Conservation (phyloP, 2,113 vertebrate genomes). For the Zosterops lateralis region DNA sequence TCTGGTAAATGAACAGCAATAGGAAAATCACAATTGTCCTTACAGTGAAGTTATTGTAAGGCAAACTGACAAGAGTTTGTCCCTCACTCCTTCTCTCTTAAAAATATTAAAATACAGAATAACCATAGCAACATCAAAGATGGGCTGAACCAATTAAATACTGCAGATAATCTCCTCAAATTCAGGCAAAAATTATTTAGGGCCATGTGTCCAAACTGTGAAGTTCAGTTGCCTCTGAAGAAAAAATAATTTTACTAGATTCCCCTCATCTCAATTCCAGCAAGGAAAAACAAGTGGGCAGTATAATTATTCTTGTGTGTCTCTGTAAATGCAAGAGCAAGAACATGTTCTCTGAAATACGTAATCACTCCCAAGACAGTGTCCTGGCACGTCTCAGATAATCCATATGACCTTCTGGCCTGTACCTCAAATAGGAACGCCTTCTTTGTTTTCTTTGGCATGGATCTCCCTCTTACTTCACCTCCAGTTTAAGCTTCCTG, state of each 20-base stretch:
- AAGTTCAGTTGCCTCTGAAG: neutral
- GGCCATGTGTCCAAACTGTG: neutral
- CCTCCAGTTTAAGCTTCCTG: slow-evolving; percentile 13
- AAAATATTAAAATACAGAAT: neutral
- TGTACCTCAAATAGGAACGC: slow-evolving; percentile 32
- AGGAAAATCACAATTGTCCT: neutral
- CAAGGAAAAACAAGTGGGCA: neutral
- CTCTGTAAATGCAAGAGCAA: neutral
- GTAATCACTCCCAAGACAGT: slow-evolving; percentile 5
- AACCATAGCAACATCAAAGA: neutral
- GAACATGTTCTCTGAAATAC: neutral
- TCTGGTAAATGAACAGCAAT: neutral
- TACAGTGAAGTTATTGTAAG: neutral
- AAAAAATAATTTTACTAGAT: neutral
- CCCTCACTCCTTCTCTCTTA: neutral
- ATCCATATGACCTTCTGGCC: slow-evolving; percentile 39
- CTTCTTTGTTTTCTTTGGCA: slow-evolving; percentile 34
- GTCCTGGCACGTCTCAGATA: slow-evolving; percentile 16
- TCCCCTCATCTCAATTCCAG: neutral
- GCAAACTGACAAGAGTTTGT: neutral
- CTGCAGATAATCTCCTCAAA: neutral
- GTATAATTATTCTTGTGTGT: neutral
- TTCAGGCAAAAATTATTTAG: neutral
- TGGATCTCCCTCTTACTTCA: slow-evolving; percentile 8
- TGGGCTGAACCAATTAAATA: neutral